Evolutionary conservation across 2,888 invertebrate species (phyloP), one percentile per base, ranked within the genome.

Genomic region (Candidula unifasciata): DNA sequence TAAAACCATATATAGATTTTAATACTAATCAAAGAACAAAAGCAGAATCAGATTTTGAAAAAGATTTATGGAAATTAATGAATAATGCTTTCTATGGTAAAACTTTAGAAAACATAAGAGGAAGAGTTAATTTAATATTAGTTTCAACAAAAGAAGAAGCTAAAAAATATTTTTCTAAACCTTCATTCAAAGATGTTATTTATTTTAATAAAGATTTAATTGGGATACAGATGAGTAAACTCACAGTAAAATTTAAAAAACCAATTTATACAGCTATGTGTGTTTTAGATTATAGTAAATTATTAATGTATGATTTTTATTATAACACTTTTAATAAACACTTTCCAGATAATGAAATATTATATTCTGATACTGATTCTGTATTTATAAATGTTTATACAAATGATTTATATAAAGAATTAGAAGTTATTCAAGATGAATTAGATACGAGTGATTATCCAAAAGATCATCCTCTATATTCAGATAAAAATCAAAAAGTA

Each of bases 1-100:
- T 94, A 27, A 91, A 92, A 82, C 66, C 86, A 3, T 93, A 93
- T 81, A 92, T 93, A 0, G 87, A 90, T 37, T 87, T 91, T 5
- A 88, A 90, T 84, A 90, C 89, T 0, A 35, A 88, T 5, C 82
- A 82, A 80, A 79, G 92, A 33, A 89, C 87, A 86, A 57, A 87
- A 24, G 91, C 86, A 88, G 89, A 86, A 85, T 91, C 87, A 87
- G 89, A 90, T 52, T 93, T 93, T 87, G 91, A 91, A 81, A 82
- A 93, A 91, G 86, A 90, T 86, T 91, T 94, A 30, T 86, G 84
- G 37, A 79, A 79, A 79, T 21, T 79, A 35, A 79, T 79, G 79
- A 79, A 79, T 35, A 79, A 79, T 54, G 24, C 35, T 33, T 44
- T 79, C 64, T 64, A 30, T 69, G 80, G 69, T n/a, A 80, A 80